A percentile compares a stretch with the other conserved stretches of the same genome.
These are phyloP conservation scores for Pachymerium ferrugineum DNA, from an alignment of 2,888 invertebrate genomes.

Conservation along the genomic window DNA sequence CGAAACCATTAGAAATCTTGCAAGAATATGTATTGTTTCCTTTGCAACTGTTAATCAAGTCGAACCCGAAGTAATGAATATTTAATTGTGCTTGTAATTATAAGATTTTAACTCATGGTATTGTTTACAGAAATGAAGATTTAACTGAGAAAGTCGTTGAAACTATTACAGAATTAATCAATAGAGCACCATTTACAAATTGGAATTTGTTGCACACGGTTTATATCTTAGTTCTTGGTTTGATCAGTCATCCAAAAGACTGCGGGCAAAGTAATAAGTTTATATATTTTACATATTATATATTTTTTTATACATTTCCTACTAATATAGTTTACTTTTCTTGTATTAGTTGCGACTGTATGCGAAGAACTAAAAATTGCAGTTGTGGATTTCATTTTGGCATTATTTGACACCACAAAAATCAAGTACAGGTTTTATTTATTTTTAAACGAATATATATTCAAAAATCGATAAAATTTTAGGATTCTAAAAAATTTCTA, in stretches of 20 bases:
- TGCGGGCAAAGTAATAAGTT: background rate
- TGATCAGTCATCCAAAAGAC: background rate
- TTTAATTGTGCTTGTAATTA: too few relatives aligned
- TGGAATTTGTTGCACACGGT: background rate
- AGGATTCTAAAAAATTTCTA: background rate
- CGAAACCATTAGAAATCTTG: background rate
- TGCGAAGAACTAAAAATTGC: background rate
- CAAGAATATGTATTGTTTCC: background rate
- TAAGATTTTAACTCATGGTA: too few relatives aligned
- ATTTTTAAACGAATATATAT: too few relatives aligned
- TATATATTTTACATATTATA: background rate
- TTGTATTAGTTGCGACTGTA: background rate
- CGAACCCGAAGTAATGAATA: background rate
- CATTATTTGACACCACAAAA: background rate
- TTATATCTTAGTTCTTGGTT: background rate
- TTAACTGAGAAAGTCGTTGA: background rate
- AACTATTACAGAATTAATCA: background rate
- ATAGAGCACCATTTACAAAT: background rate
- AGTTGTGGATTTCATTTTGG: background rate
- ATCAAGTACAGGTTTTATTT: too few relatives aligned
- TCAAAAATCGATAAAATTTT: background rate
- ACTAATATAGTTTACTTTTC: background rate
- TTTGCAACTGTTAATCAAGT: background rate
- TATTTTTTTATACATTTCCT: background rate
- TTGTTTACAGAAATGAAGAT: background rate